Evolutionary conservation across 2,888 invertebrate genomes (phyloP).

Genomic region (Sthenelais limicola): DNA sequence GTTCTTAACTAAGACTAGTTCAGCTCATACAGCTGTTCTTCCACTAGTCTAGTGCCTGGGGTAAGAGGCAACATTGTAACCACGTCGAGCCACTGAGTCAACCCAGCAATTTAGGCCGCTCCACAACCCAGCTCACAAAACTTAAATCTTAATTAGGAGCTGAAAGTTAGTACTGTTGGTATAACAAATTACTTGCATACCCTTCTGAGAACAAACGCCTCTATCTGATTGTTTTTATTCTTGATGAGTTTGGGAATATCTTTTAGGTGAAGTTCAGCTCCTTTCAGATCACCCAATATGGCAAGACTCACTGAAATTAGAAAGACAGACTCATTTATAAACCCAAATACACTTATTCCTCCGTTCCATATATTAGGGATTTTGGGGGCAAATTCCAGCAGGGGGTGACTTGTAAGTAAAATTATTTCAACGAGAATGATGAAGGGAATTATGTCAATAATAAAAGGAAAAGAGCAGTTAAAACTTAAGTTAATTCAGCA

Average conservation of each 20-base stretch:
- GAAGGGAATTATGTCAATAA: no score
- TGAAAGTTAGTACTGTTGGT: not conserved
- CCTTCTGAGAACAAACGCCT: constrained; percentile 71
- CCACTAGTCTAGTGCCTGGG: no score
- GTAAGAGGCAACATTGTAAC: no score
- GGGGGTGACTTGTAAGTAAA: no score
- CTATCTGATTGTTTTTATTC: constrained; percentile 73
- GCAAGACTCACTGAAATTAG: constrained; percentile 75
- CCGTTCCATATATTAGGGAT: no score
- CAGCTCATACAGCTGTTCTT: not conserved
- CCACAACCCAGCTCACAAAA: not conserved
- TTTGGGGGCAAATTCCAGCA: no score
- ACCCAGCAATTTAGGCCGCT: not conserved
- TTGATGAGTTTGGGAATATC: constrained; percentile 72
- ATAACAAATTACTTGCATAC: constrained; percentile 51
- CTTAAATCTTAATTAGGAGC: not conserved
- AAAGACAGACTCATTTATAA: no score
- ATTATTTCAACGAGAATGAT: no score
- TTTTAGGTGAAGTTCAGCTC: constrained; percentile 68
- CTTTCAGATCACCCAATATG: constrained; percentile 72
- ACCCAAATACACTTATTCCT: no score
- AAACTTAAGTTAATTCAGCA: no score
- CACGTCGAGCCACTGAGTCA: no score
- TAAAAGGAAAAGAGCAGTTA: no score
- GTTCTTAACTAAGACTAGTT: not conserved